A percentile compares a stretch with the other conserved stretches of the same genome.
Conservation (phyloP, 2,888 invertebrate genomes). For the Heliconius sara region DNA sequence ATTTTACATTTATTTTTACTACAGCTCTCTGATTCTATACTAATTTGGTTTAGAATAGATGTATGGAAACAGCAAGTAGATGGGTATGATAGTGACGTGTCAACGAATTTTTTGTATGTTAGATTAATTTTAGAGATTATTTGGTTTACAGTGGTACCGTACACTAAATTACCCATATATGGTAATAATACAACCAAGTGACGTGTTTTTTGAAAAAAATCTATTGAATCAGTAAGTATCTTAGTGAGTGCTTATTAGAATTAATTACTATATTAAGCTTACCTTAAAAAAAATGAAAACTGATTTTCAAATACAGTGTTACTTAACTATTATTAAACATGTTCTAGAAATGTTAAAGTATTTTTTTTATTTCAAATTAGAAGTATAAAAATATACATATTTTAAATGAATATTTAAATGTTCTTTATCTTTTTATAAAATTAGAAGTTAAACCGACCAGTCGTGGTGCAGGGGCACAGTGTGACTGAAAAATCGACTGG, state of each 20-base stretch:
- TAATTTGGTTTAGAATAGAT: slow-evolving; percentile 29
- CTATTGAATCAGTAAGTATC: neutral
- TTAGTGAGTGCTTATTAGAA: neutral
- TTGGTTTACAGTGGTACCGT: slow-evolving; percentile 28
- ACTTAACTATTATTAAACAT: no score
- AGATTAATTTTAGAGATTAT: slow-evolving; percentile 35
- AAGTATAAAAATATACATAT: no score
- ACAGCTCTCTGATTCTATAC: slow-evolving; percentile 33
- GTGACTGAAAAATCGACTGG: no score
- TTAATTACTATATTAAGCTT: neutral
- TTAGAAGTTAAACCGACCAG: no score
- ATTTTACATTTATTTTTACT: slow-evolving; percentile 39
- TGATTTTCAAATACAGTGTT: no score
- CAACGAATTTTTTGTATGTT: slow-evolving; percentile 4
- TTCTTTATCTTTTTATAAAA: no score
- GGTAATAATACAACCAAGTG: neutral
- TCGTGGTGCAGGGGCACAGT: no score
- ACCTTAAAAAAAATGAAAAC: no score
- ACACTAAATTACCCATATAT: slow-evolving; percentile 15
- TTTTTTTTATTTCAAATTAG: no score
- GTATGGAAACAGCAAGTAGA: neutral
- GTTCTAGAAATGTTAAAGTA: no score
- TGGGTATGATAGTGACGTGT: neutral
- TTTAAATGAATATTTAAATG: no score
- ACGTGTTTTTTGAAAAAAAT: neutral